Evolutionary conservation across 1,140 invertebrate species (phyloP), one percentile per base, ranked within the genome.

Genomic region (Scaptomyza montana): DNA sequence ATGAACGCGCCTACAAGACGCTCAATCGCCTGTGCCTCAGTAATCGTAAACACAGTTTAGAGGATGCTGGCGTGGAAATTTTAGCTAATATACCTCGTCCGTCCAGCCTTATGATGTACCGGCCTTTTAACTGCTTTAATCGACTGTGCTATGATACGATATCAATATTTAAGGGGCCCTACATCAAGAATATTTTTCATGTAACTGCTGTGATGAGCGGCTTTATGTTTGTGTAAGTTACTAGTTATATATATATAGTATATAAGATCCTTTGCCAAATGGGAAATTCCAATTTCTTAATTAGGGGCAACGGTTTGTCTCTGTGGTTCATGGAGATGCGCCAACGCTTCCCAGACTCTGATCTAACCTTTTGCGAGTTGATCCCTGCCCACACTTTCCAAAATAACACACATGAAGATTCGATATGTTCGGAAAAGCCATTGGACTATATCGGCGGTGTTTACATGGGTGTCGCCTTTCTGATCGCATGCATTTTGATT

Each of bases 141-240:
- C 21, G 30, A 5, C 1, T 67, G 9, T 61, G 36, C 50, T 0
- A 25, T 5, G 63, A 73, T 7, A 65, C 49, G 8, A 0, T n/a
- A 8, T 39, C 46, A 10, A n/a, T 72, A 3, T 59, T 72, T 9
- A 12, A 25, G 55, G 19, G 28, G 8, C 19, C 10, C 6, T 28
- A 36, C 33, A 36, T 7, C 7, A 8, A 7, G 8, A 36, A 8
- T 0, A 36, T 46, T 39, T 4, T 54, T 1, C 5, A 36, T 1
- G 21, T 46, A 2, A 30, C 19, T 0, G 1, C 12, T 5, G 8
- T 65, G 12, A 8, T 53, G 0, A n/a, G 21, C 13, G 25, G 47
- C 9, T 28, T 43, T 6, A 65, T 39, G 21, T 51, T 53, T 19
- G 54, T 72, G 69, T 72, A 12, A 60, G 69, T 59, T 3, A 36